A percentile compares a stretch with the other conserved stretches of the same genome.
Conservation (phyloP, 2,113 vertebrate genomes). For the Peromyscus leucopus region DNA sequence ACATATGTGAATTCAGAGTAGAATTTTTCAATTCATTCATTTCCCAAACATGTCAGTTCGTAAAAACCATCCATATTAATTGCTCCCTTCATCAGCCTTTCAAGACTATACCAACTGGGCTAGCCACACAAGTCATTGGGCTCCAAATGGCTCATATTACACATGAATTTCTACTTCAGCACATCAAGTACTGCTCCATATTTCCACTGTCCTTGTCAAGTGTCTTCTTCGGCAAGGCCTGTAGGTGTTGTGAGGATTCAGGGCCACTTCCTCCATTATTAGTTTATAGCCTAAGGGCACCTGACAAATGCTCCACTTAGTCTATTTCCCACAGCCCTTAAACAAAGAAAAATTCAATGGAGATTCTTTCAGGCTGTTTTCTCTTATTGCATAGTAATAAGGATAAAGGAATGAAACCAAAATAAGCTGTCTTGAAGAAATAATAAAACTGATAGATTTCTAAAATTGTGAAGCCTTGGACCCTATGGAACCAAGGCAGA, state of each 20-base stretch:
- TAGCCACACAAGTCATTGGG: conserved; percentile 62
- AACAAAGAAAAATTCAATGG: conserved; percentile 41
- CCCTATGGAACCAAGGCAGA: conserved; percentile 3
- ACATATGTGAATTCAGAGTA: neutral
- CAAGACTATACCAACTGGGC: conserved; percentile 50
- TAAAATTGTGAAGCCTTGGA: conserved; percentile 62
- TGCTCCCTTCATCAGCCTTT: conserved; percentile 54
- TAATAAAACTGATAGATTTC: conserved; percentile 71
- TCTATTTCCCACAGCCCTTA: conserved; percentile 67
- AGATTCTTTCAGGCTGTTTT: conserved; percentile 54
- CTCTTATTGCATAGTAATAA: conserved; percentile 70
- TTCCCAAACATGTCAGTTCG: conserved; percentile 57
- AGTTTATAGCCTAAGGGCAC: conserved; percentile 82
- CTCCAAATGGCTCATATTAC: conserved; percentile 70
- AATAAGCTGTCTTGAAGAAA: conserved; percentile 61
- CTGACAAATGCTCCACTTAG: conserved; percentile 65
- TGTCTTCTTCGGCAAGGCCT: conserved; percentile 64
- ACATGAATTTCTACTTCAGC: conserved; percentile 65
- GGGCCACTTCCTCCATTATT: conserved; percentile 82
- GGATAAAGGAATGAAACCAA: conserved; percentile 39
- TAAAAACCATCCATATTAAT: conserved; percentile 65
- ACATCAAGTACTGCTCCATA: conserved; percentile 57
- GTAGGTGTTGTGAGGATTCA: conserved; percentile 78
- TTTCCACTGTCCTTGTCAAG: conserved; percentile 72
- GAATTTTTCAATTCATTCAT: conserved; percentile 33